These are phyloP conservation scores for Bubo scandiacus DNA, from an alignment of 2,113 vertebrate genomes.

Conservation along the genomic window DNA sequence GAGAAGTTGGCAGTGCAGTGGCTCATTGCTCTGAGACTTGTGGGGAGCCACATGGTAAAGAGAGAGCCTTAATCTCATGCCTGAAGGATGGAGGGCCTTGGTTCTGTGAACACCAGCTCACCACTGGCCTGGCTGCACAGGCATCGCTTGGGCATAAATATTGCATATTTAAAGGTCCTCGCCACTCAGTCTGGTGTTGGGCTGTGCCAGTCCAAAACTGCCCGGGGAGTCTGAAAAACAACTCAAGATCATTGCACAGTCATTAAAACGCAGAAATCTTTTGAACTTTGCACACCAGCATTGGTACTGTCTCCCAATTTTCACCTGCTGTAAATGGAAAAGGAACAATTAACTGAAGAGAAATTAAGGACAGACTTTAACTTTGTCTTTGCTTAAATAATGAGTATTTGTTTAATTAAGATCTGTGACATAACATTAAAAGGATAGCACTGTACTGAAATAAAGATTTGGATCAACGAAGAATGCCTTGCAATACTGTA, in stretches of 20 bases:
- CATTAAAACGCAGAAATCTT: not conserved
- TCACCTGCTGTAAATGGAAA: not conserved
- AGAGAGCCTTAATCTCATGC: not conserved
- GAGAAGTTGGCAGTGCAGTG: not conserved
- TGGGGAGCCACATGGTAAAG: not conserved
- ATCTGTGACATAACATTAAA: not conserved
- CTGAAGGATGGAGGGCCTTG: not conserved
- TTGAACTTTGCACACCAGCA: not conserved
- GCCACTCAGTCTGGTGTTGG: not conserved
- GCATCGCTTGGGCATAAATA: not conserved
- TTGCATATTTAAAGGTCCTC: not conserved
- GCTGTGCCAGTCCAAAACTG: not conserved
- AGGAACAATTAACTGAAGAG: not conserved
- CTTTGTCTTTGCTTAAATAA: not conserved
- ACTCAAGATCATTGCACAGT: not conserved
- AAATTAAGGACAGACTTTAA: not conserved
- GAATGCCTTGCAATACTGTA: not conserved
- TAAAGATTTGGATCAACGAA: not conserved
- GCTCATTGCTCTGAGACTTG: not conserved
- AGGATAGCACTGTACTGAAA: not conserved
- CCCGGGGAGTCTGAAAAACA: not conserved
- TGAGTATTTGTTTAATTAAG: not conserved
- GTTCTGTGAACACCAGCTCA: not conserved
- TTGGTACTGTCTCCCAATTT: not conserved
- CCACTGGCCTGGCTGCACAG: not conserved